Evolutionary conservation across 2,888 invertebrate genomes (phyloP).

Genomic region (Pollenia griseotomentosa): DNA sequence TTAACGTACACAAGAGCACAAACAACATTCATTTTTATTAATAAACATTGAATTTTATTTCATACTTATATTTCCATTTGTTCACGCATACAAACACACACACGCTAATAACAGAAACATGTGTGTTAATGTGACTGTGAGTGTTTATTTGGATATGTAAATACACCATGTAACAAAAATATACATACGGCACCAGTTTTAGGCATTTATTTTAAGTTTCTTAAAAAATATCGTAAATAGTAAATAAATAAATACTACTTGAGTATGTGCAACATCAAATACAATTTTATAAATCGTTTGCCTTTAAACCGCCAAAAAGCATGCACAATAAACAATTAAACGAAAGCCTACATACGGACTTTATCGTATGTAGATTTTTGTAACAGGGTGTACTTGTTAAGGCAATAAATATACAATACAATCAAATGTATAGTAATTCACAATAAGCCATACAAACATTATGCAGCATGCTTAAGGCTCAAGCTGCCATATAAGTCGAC

Average conservation of each 20-base stretch:
- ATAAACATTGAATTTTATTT: conserved; percentile 47
- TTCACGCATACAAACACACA: neutral
- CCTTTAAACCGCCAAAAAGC: too few relatives aligned
- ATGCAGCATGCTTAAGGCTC: conserved; percentile 54
- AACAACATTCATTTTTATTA: neutral
- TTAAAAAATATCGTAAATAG: too few relatives aligned
- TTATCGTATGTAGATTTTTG: neutral
- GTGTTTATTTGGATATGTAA: neutral
- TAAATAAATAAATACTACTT: too few relatives aligned
- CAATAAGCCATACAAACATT: conserved; percentile 57
- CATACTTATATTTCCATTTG: conserved; percentile 4
- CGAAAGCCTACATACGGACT: too few relatives aligned
- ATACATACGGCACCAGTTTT: too few relatives aligned
- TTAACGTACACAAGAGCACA: neutral
- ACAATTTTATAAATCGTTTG: too few relatives aligned
- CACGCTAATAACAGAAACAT: neutral
- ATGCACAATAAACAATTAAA: too few relatives aligned
- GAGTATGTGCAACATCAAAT: too few relatives aligned
- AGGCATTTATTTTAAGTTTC: too few relatives aligned
- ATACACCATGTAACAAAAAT: too few relatives aligned
- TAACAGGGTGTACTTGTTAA: conserved; percentile 7
- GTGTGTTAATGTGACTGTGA: neutral
- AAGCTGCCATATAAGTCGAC: conserved; percentile 57
- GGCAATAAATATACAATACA: conserved; percentile 37
- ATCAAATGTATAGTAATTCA: conserved; percentile 41